Conservation (phyloP, 92 coral and sea anemone species). For the Phymanthus crucifer region DNA sequence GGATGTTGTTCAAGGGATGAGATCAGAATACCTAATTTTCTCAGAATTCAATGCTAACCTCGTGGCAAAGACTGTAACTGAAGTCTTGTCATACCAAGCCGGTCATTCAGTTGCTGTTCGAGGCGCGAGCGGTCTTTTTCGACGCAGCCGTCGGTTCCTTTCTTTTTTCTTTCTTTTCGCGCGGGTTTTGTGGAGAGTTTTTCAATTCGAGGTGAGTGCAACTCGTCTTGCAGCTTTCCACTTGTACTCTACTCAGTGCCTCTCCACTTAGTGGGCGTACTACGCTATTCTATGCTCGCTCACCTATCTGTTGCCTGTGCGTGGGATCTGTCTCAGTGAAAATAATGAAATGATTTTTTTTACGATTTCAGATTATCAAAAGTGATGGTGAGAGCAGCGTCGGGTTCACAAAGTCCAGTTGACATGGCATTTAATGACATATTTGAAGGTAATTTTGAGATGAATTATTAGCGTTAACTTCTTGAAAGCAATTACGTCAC, state of each 20-base stretch:
- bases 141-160: not conserved
- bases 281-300: not conserved
- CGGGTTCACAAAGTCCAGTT: constrained; percentile 51
- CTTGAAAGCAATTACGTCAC: no score
- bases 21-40: not conserved
- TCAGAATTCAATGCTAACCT: not conserved
- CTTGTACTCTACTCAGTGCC: not conserved
- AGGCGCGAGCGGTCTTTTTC: not conserved
- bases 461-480: no score
- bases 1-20: constrained; percentile 18
- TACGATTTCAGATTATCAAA: constrained; percentile 3
- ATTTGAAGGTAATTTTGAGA: constrained; percentile 53
- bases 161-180: not conserved
- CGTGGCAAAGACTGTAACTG: constrained; percentile 8
- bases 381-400: constrained; percentile 37
- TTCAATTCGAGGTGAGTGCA: not conserved
- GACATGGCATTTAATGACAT: constrained; percentile 67
- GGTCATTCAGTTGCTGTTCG: not conserved
- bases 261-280: not conserved
- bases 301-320: no score
- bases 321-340: not conserved
- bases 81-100: not conserved
- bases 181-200: not conserved
- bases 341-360: not conserved
- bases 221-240: not conserved